Conservation (phyloP, 92 coral and sea anemone species). For the Epizoanthus ramosus region DNA sequence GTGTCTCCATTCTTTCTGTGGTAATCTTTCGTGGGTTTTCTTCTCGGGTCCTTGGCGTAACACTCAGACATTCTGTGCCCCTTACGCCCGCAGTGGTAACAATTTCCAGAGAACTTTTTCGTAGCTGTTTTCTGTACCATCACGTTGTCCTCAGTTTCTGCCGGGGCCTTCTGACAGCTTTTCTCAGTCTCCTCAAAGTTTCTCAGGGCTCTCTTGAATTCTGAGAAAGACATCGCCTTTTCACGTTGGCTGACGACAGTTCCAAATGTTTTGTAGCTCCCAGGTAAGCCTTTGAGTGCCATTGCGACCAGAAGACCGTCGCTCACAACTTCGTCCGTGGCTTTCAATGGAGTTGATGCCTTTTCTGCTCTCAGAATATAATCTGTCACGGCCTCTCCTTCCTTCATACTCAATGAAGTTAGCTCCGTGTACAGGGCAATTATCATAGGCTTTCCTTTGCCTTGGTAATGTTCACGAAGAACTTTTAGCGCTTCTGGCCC, state of each 20-base stretch:
- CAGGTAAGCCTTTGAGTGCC: slow-evolving; percentile 34
- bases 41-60: not conserved
- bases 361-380: slow-evolving; percentile 7
- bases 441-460: slow-evolving; percentile 34
- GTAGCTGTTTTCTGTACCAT: not conserved
- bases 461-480: slow-evolving; percentile 31
- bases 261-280: slow-evolving; percentile 19
- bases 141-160: slow-evolving; percentile 22
- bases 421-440: slow-evolving; percentile 37
- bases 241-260: slow-evolving; percentile 39
- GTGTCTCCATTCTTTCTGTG: slow-evolving; percentile 21
- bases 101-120: not conserved
- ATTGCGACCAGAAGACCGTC: too few relatives aligned
- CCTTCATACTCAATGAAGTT: slow-evolving; percentile 18
- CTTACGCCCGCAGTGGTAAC: slow-evolving; percentile 19
- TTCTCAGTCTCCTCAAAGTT: slow-evolving; percentile 37
- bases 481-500: slow-evolving; percentile 18
- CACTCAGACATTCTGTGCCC: slow-evolving; percentile 35
- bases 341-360: slow-evolving; percentile 1
- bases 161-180: not conserved
- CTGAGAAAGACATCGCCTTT: slow-evolving; percentile 35
- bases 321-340: slow-evolving; percentile 32
- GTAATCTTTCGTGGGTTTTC: slow-evolving; percentile 15
- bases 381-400: slow-evolving; percentile 9
- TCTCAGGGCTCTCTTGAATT: slow-evolving; percentile 41